Percentiles rank a stretch among this genome's conserved stretches.
phyloP scores from a whole-genome alignment of 2,797 vertebrate genomes.

The Fundulus diaphanus region DNA sequence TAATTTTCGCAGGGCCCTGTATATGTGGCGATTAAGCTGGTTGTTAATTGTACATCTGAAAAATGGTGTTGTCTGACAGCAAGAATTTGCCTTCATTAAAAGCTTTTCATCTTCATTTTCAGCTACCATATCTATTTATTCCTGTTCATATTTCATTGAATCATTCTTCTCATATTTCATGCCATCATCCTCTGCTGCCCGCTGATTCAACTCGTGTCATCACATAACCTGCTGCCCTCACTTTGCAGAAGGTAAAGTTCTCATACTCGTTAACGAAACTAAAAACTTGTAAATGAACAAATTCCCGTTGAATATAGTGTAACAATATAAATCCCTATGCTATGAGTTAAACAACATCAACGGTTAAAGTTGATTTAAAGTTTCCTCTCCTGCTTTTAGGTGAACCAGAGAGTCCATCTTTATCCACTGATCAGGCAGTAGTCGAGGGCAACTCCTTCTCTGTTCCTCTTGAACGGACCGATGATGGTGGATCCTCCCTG shows the following conservation, averaged over 20 bases:
- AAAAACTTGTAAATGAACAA: not conserved
- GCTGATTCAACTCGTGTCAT: slow-evolving; percentile 46
- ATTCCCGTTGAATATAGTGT: not conserved
- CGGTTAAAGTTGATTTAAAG: not conserved
- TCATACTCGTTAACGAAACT: slow-evolving; percentile 9
- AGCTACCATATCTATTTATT: slow-evolving; percentile 35
- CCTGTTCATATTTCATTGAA: slow-evolving; percentile 39
- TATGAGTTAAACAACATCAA: not conserved
- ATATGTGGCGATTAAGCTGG: not conserved
- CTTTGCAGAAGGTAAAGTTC: slow-evolving; percentile 73
- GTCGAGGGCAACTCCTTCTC: slow-evolving; percentile 58
- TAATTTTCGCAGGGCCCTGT: not conserved
- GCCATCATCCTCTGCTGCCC: slow-evolving; percentile 42
- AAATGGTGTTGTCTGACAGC: not conserved
- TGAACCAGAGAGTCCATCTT: slow-evolving; percentile 70
- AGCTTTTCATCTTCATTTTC: slow-evolving; percentile 12
- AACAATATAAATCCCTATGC: not conserved
- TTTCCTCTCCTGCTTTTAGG: slow-evolving; percentile 39
- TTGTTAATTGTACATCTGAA: not conserved
- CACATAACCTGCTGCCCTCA: slow-evolving; percentile 41
- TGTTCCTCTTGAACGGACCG: slow-evolving; percentile 45
- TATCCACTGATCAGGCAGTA: slow-evolving; percentile 39
- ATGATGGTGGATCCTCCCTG: slow-evolving; percentile 59
- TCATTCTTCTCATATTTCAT: slow-evolving; percentile 40
- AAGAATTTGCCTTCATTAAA: not conserved